Conservation (phyloP, 1,140 invertebrate species). For the Papilio xuthus region DNA sequence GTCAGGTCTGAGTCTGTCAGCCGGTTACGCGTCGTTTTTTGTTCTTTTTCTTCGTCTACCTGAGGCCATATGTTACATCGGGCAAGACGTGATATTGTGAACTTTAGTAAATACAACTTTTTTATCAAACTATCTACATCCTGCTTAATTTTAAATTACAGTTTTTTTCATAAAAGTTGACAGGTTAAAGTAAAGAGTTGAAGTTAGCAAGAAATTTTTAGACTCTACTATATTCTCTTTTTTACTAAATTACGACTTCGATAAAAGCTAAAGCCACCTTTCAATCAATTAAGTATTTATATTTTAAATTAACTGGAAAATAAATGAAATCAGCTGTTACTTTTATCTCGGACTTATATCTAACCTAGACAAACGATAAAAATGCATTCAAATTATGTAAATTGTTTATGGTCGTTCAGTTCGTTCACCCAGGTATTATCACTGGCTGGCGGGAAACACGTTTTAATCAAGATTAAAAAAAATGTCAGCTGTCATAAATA, state of each 20-base stretch:
- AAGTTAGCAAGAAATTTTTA: not conserved
- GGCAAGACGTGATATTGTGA: conserved; percentile 9
- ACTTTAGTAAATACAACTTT: conserved; percentile 17
- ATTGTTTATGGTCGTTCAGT: conserved; percentile 15
- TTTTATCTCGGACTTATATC: not conserved
- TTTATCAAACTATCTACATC: conserved; percentile 22
- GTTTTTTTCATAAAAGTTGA: not conserved
- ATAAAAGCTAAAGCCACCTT: too few relatives aligned
- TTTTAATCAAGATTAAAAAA: conserved; percentile 21
- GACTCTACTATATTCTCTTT: not conserved
- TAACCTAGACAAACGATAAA: not conserved
- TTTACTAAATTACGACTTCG: too few relatives aligned
- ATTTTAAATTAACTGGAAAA: not conserved
- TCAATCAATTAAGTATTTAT: too few relatives aligned
- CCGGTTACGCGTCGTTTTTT: conserved; percentile 30
- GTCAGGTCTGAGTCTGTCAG: conserved; percentile 28
- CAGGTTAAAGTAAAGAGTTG: not conserved
- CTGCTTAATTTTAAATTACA: conserved; percentile 15
- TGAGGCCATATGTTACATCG: conserved; percentile 33
- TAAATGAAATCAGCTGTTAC: not conserved
- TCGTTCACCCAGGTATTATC: conserved; percentile 16
- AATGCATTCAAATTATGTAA: conserved; percentile 12
- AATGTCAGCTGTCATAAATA: conserved; percentile 33
- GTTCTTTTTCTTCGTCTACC: conserved; percentile 23
- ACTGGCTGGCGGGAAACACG: conserved; percentile 6